Conservation (phyloP, 2,888 invertebrate species). For the Amphipyra tragopoginis region DNA sequence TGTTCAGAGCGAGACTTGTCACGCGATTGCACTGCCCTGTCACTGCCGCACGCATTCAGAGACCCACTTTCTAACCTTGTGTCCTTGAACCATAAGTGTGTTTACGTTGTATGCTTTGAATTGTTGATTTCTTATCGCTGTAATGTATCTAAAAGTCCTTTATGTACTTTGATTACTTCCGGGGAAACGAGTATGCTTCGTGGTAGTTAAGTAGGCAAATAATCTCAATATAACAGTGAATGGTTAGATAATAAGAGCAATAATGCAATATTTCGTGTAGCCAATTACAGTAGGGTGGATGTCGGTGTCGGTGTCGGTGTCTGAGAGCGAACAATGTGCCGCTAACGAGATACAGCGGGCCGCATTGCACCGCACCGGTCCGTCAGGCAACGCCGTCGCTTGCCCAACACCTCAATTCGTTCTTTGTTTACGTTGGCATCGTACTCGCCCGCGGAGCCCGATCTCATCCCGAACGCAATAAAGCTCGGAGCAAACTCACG, state of each 20-base stretch:
- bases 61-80: slow-evolving; percentile 82
- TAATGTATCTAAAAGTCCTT: slow-evolving; percentile 8
- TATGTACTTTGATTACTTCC: slow-evolving; percentile 20
- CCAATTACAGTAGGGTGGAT: slow-evolving; percentile 60
- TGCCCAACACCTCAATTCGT: slow-evolving; percentile 81
- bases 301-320: slow-evolving; percentile 61
- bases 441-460: slow-evolving; percentile 72
- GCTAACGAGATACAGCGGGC: slow-evolving; percentile 76
- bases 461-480: slow-evolving; percentile 86
- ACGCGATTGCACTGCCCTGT: slow-evolving; percentile 79
- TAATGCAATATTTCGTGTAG: slow-evolving; percentile 56
- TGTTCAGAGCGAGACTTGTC: slow-evolving; percentile 81
- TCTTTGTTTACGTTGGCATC: slow-evolving; percentile 81
- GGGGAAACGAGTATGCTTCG: slow-evolving; percentile 6
- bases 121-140: slow-evolving; percentile 30
- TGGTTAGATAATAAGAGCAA: slow-evolving; percentile 48
- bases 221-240: slow-evolving; percentile 40
- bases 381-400: slow-evolving; percentile 69
- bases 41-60: slow-evolving; percentile 77
- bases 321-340: slow-evolving; percentile 73
- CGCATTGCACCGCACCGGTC: slow-evolving; percentile 54
- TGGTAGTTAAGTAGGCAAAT: slow-evolving; percentile 27
- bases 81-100: slow-evolving; percentile 75
- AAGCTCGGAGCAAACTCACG: slow-evolving; percentile 85
- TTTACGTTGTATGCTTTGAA: slow-evolving; percentile 37